Percentiles rank a stretch among this genome's conserved stretches.
Conservation (phyloP, 64 coral and sea anemone genomes). For the Montipora efflorescens region DNA sequence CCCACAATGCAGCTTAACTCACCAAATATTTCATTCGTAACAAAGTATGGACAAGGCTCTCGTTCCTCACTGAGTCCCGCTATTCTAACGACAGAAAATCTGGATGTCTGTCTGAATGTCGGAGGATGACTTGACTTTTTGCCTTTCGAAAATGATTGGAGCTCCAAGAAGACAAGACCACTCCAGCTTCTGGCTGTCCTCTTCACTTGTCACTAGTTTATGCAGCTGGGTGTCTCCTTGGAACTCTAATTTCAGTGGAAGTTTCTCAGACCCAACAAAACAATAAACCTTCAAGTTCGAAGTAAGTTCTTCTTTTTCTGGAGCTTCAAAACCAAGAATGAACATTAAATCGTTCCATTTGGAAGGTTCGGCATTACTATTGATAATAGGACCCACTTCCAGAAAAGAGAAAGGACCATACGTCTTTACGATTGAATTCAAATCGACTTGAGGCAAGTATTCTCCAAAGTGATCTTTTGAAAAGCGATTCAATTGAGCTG, state of each 20-base stretch:
- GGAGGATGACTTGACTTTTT: neutral
- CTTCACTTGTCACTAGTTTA: neutral
- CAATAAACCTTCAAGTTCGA: neutral
- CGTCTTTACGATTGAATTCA: too few relatives aligned
- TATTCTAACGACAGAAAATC: neutral
- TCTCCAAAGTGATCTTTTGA: too few relatives aligned
- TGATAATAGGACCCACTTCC: too few relatives aligned
- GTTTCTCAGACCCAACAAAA: neutral
- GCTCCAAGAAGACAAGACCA: neutral
- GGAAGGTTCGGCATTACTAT: too few relatives aligned
- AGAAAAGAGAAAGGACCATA: too few relatives aligned
- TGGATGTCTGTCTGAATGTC: neutral
- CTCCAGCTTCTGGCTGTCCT: neutral
- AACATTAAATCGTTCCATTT: neutral
- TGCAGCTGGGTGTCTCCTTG: neutral
- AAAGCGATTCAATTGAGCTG: too few relatives aligned
- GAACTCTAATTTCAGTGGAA: neutral
- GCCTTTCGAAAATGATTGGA: neutral
- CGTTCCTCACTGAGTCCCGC: neutral
- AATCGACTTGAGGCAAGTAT: too few relatives aligned
- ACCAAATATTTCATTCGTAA: too few relatives aligned
- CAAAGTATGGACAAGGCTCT: too few relatives aligned
- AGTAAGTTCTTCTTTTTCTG: neutral
- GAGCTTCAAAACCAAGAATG: neutral
- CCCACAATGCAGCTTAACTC: too few relatives aligned